Evolutionary conservation across 2,797 vertebrate species (phyloP), one percentile per base, ranked within the genome.

Genomic region (Spinus pinus): DNA sequence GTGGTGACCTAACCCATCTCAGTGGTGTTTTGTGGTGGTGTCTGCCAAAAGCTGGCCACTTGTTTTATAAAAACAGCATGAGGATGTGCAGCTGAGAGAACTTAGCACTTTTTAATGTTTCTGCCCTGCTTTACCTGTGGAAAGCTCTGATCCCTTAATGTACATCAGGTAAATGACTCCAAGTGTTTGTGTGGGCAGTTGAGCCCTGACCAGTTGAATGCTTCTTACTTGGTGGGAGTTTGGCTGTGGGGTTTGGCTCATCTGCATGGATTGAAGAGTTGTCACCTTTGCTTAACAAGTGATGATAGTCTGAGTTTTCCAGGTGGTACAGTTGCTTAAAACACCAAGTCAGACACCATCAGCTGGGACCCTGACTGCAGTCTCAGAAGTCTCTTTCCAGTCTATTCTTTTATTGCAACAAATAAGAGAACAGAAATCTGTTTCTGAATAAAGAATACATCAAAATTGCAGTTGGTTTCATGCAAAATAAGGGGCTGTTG

Each of bases 401-500:
- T 21, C 27, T 14, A 1, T 31, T 61, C 7, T 53, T 28, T 41
- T 31, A 41, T 3, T 67, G 28, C 14, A 33, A 33, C 23, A 13
- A 58, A 2, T 19, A 62, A 58, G 41, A 73, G 35, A 66, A 75
- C 35, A 62, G 23, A 83, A 90, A 46, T 49, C 12, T 0, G 1
- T 41, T 81, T 54, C 17, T 33, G 42, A 57, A 60, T 58, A 56
- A 58, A 60, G 14, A 82, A 67, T 35, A 12, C 1, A 7, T 14
- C 19, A 49, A 20, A 27, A 46, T 65, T 77, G 53, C 14, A 6
- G 3, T 44, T 0, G 0, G 2, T 73, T 80, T 73, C 16, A 3
- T 86, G 51, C n/a, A 80, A 65, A 84, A 37, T 64, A 15, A 61
- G 30, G 28, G 5, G 0, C 2, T 62, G 4, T 41, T 58, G 33